Evolutionary conservation across 1,140 invertebrate species (phyloP).

Genomic region (Zaprionus vittiger): DNA sequence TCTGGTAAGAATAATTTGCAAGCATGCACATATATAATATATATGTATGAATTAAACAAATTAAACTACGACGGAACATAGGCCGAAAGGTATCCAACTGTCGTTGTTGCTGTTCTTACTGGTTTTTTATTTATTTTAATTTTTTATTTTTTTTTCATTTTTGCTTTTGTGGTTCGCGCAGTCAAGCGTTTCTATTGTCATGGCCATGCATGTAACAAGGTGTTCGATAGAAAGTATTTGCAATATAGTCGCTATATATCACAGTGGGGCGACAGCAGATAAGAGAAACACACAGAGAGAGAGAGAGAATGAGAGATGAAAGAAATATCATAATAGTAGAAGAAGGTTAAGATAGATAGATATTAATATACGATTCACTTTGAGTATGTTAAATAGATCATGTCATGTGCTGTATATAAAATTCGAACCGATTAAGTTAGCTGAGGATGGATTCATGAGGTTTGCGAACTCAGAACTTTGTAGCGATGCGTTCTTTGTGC

Average conservation of each 20-base stretch:
- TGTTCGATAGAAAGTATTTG: conserved; percentile 7
- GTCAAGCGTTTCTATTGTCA: conserved; percentile 35
- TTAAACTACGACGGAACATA: no score
- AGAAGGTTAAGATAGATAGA: background rate
- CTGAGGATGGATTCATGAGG: background rate
- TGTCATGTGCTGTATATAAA: background rate
- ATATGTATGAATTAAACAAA: no score
- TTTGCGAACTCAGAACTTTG: conserved; percentile 11
- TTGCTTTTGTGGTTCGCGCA: conserved; percentile 18
- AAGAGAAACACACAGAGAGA: background rate
- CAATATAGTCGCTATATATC: background rate
- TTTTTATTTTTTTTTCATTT: background rate
- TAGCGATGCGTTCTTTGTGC: background rate
- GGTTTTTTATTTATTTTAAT: background rate
- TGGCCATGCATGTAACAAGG: conserved; percentile 10
- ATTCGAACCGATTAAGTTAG: background rate
- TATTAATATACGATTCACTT: background rate
- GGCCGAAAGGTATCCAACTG: no score
- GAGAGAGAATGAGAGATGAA: background rate
- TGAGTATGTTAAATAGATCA: background rate
- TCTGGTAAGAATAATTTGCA: no score
- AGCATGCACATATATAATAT: no score
- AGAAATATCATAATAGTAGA: no score
- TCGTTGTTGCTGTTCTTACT: no score
- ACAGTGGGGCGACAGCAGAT: background rate